phyloP scores from a whole-genome alignment of 2,888 invertebrate genomes.

The Galerucella calmariensis region DNA sequence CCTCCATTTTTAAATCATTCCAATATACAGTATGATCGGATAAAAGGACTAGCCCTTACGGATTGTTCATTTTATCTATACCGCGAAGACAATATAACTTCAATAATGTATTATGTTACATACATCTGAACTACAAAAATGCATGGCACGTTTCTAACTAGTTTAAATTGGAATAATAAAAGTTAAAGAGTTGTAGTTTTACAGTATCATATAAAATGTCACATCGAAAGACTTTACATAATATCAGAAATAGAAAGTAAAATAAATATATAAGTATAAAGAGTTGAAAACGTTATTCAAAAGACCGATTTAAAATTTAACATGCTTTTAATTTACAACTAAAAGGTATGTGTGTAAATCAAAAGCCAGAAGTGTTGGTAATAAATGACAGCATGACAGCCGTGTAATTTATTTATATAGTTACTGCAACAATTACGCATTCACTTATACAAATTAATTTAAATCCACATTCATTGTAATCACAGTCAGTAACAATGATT shows the following conservation, averaged over 20 bases:
- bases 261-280: neutral
- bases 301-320: neutral
- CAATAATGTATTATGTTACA: too few relatives aligned
- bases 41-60: too few relatives aligned
- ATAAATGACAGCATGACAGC: conserved; percentile 1
- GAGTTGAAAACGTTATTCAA: neutral
- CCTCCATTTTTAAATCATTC: too few relatives aligned
- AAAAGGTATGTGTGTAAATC: conserved; percentile 6
- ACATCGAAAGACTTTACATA: neutral
- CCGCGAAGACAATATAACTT: too few relatives aligned
- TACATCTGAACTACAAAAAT: too few relatives aligned
- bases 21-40: too few relatives aligned
- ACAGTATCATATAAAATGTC: neutral
- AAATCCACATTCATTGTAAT: neutral
- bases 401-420: conserved; percentile 7
- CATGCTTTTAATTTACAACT: neutral
- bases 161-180: too few relatives aligned
- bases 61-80: too few relatives aligned
- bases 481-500: neutral
- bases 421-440: conserved; percentile 13
- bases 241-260: neutral
- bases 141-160: too few relatives aligned
- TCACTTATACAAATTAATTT: conserved; percentile 13
- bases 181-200: too few relatives aligned
- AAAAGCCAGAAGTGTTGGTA: neutral